Conservation (phyloP, 2,797 vertebrate genomes). For the Micropoecilia bifurca region DNA sequence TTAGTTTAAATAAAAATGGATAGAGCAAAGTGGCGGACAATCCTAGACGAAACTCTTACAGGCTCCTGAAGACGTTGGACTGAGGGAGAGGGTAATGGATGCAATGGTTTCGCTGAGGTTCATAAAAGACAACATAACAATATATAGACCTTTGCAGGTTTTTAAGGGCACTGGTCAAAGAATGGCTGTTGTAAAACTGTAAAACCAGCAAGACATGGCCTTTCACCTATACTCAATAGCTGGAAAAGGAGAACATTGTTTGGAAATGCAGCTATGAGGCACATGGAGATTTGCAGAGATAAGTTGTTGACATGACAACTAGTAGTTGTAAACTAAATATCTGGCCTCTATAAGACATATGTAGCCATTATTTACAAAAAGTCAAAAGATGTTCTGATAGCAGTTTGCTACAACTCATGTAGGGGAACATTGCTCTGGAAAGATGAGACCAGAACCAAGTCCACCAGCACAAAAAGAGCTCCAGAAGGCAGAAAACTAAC, state of each 20-base stretch:
- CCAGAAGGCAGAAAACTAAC: conserved; percentile 1
- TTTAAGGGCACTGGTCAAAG: background rate
- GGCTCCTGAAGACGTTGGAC: too few relatives aligned
- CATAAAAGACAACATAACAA: background rate
- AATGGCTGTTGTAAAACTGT: background rate
- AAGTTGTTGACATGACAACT: background rate
- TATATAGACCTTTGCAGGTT: background rate
- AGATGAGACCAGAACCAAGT: background rate
- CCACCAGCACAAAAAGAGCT: background rate
- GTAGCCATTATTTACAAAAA: background rate
- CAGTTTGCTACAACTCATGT: background rate
- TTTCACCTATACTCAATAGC: background rate
- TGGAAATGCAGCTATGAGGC: background rate
- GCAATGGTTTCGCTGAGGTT: background rate
- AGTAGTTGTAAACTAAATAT: background rate
- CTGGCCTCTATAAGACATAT: background rate
- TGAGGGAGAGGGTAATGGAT: too few relatives aligned
- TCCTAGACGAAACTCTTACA: background rate
- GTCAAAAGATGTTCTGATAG: background rate
- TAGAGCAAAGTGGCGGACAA: background rate
- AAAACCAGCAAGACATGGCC: background rate
- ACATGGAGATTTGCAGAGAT: background rate
- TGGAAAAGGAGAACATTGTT: background rate
- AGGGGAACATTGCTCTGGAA: background rate
- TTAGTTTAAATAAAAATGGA: background rate